Evolutionary conservation across 1,140 invertebrate genomes (phyloP).

Genomic region (Laupala kohalensis): DNA sequence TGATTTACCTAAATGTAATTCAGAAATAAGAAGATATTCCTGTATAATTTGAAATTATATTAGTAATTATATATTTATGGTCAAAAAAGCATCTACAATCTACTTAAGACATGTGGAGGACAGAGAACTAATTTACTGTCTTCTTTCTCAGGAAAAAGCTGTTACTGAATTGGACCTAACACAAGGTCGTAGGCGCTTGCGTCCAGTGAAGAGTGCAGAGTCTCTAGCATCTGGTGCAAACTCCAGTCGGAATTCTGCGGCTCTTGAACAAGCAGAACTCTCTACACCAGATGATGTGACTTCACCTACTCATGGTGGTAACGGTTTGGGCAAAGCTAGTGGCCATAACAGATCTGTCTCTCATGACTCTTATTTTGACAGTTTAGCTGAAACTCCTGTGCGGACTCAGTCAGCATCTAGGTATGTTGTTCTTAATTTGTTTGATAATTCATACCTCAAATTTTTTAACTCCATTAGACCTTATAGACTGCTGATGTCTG

Average conservation of each 20-base stretch:
- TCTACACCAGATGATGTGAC: background rate
- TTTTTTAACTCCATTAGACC: no score
- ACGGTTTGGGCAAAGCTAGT: slow-evolving; percentile 7
- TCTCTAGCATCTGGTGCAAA: slow-evolving; percentile 37
- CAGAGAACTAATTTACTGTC: no score
- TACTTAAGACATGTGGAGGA: no score
- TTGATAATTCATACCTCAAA: no score
- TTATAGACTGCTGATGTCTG: no score
- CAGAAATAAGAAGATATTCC: no score
- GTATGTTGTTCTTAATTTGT: no score
- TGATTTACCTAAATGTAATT: no score
- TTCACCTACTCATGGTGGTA: background rate
- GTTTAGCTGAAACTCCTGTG: slow-evolving; percentile 33
- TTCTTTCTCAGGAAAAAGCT: slow-evolving; percentile 25
- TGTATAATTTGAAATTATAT: no score
- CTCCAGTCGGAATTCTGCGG: slow-evolving; percentile 21
- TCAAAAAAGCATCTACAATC: no score
- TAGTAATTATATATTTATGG: no score
- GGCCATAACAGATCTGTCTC: slow-evolving; percentile 54
- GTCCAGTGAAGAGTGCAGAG: slow-evolving; percentile 57
- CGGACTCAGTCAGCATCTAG: background rate
- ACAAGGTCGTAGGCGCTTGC: slow-evolving; percentile 34
- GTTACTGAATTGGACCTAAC: slow-evolving; percentile 28
- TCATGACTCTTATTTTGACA: slow-evolving; percentile 87
- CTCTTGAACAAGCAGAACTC: slow-evolving; percentile 10